Evolutionary conservation across 2,113 vertebrate species (phyloP).

Genomic region (Epinephelus lanceolatus): DNA sequence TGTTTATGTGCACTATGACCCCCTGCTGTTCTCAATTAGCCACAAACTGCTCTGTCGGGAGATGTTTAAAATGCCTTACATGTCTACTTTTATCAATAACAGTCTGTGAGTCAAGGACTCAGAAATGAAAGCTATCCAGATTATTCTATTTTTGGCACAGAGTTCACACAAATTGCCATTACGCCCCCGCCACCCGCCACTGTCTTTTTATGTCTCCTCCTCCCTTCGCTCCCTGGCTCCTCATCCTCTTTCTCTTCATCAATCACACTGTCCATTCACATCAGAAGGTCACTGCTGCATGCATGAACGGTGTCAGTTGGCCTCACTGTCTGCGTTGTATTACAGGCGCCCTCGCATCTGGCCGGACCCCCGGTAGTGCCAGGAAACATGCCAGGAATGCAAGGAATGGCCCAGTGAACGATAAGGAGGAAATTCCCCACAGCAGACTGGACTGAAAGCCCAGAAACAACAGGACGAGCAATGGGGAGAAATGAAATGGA

Average conservation of each 20-base stretch:
- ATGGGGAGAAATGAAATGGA: constrained; percentile 55
- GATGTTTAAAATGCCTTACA: constrained; percentile 58
- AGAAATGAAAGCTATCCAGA: constrained; percentile 68
- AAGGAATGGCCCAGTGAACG: constrained; percentile 79
- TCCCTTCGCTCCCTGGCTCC: constrained; percentile 47
- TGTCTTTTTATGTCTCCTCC: constrained; percentile 48
- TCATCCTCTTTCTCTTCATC: constrained; percentile 69
- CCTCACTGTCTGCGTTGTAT: constrained; percentile 66
- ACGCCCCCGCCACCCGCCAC: constrained; percentile 2
- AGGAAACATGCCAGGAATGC: constrained; percentile 78
- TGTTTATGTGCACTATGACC: constrained; percentile 71
- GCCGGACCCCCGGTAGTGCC: constrained; percentile 69
- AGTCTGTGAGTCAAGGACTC: constrained; percentile 67
- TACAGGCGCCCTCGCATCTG: constrained; percentile 70
- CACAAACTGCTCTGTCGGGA: constrained; percentile 51
- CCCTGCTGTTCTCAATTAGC: constrained; percentile 67
- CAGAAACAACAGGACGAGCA: constrained; percentile 71
- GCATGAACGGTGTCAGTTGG: constrained; percentile 51
- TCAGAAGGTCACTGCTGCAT: constrained; percentile 53
- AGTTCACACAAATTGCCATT: constrained; percentile 65
- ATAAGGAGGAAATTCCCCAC: constrained; percentile 84
- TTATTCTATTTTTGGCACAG: constrained; percentile 77
- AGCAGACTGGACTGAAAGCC: constrained; percentile 59
- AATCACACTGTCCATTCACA: constrained; percentile 62
- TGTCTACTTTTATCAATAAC: constrained; percentile 74